Base-by-base conservation (phyloP, 2,888 invertebrate species). In the Mythimna pallens region DNA sequence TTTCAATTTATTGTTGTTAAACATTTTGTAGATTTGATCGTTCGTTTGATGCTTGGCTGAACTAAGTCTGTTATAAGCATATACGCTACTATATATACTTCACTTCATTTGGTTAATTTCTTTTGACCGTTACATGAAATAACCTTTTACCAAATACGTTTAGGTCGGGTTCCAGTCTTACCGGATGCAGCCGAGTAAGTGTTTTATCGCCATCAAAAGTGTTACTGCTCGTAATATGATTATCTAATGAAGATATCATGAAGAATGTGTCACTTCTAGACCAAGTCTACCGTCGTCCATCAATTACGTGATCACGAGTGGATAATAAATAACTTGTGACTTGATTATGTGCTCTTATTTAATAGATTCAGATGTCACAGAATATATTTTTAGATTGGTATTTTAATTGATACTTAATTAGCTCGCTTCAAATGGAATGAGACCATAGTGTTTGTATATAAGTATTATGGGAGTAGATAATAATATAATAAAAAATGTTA, bases 1-100 rank as follows among this genome's bases (percentile, higher is more conserved):
- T 86, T 83, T 82, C 75, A 75, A 81, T 86, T 83, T 76, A 61
- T 75, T 76, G 65, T 83, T 75, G 62, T 80, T 71, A 69, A 76
- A 69, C 65, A 69, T 77, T 80, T 73, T 73, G 73, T 70, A 65
- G 65, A 73, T 67, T 81, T 78, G 52, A 73, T 71, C 55, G 43
- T 69, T 57, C 40, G 36, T 59, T 65, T 63, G 9, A 62, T 52
- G 65, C 17, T 73, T 63, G 55, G 52, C 12, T 81, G 62, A 30
- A 55, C 52, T 66, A 12, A 40, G 47, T 67, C n/a, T 67, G 17
- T 50, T 57, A 47, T 0, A 58, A 64, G 30, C 10, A 22, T n/a
- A 9, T 61, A 22, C 50, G 22, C 30, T 76, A 3, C 43, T 14
- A 47, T 17, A 2, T 7, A 47, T 47, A 52, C 50, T 12, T 57